These are phyloP conservation scores for Danio kyathit DNA, from an alignment of 2,797 vertebrate species.

Conservation along the genomic window DNA sequence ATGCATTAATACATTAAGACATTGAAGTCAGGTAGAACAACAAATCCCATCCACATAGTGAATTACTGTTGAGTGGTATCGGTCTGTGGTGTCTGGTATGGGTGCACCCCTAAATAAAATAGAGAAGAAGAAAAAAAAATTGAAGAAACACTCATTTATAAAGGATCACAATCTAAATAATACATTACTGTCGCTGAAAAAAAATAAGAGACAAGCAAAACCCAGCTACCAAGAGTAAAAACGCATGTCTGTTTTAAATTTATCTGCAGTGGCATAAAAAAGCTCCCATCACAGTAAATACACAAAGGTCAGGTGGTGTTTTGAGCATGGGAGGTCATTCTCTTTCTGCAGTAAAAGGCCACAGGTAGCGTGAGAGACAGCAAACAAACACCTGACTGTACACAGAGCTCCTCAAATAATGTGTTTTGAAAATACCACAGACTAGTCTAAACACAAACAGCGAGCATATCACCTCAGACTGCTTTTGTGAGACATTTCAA, in stretches of 20 bases:
- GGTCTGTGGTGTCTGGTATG: too few relatives aligned
- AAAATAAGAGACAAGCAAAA: not conserved
- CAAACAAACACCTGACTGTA: conserved; percentile 1
- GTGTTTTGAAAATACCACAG: not conserved
- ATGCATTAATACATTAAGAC: too few relatives aligned
- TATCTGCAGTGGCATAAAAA: not conserved
- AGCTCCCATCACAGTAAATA: not conserved
- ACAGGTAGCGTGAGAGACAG: not conserved
- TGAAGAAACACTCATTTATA: not conserved
- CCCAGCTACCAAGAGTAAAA: not conserved
- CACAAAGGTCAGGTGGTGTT: not conserved
- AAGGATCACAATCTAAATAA: not conserved
- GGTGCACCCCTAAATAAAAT: too few relatives aligned
- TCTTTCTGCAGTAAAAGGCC: not conserved
- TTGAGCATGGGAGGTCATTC: not conserved
- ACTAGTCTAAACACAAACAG: conserved; percentile 28
- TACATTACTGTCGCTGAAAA: not conserved
- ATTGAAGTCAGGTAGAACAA: too few relatives aligned
- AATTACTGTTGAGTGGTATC: too few relatives aligned
- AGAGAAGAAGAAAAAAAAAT: not conserved
- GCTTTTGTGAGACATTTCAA: conserved; percentile 10
- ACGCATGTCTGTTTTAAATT: not conserved
- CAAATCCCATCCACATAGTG: too few relatives aligned
- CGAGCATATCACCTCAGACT: not conserved
- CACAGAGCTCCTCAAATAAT: not conserved